phyloP scores from a whole-genome alignment of 1,140 invertebrate genomes.

The Bombus superbus region DNA sequence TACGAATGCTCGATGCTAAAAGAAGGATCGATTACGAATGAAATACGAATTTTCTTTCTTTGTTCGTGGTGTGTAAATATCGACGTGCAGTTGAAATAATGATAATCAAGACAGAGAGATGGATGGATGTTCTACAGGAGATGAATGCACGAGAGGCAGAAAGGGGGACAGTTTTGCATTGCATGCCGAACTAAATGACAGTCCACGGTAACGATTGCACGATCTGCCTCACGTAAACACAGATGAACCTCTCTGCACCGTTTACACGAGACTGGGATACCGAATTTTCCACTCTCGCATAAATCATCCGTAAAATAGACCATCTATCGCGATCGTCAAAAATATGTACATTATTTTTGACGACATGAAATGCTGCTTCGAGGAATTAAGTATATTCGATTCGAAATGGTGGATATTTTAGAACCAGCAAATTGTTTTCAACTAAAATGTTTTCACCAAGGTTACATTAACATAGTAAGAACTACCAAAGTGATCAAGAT shows the following conservation, averaged over 20 bases:
- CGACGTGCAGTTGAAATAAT: not conserved
- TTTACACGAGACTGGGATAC: constrained; percentile 6
- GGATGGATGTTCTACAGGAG: not conserved
- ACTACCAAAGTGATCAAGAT: no score
- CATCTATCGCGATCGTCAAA: not conserved
- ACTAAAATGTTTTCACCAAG: not conserved
- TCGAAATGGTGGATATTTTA: not conserved
- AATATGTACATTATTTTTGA: not conserved
- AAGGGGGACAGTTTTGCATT: constrained; percentile 29
- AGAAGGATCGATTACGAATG: no score
- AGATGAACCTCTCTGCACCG: constrained; percentile 11
- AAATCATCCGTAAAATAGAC: constrained; percentile 9
- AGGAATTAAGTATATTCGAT: not conserved
- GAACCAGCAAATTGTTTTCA: not conserved
- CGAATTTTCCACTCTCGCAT: constrained; percentile 25
- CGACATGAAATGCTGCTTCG: not conserved
- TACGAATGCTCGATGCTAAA: no score
- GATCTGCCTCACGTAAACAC: constrained; percentile 20
- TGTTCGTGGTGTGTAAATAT: not conserved
- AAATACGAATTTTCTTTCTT: not conserved
- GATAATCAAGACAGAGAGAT: constrained; percentile 24
- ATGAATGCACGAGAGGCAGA: constrained; percentile 15
- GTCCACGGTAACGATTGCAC: constrained; percentile 16
- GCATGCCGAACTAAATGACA: constrained; percentile 22
- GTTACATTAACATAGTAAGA: not conserved